A percentile compares a stretch with the other conserved stretches of the same genome.
phyloP scores from a whole-genome alignment of 2,113 vertebrate genomes.

The Cyprinus carpio region DNA sequence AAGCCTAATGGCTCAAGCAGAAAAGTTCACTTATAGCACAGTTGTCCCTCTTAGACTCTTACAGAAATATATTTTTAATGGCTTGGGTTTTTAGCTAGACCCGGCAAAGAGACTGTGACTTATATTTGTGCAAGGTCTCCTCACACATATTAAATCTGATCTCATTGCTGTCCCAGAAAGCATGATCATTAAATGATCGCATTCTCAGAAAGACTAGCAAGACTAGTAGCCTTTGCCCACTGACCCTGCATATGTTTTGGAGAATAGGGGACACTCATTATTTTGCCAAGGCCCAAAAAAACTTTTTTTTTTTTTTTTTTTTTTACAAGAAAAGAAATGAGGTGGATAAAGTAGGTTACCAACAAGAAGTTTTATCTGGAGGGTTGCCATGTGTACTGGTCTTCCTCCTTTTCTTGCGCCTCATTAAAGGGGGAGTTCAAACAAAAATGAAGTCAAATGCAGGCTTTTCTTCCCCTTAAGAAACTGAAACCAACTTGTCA shows the following conservation, averaged over 20 bases:
- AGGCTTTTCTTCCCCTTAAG: neutral
- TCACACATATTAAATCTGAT: neutral
- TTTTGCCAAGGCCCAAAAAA: too few species aligned
- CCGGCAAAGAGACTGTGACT: neutral
- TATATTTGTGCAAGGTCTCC: neutral
- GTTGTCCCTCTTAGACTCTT: constrained; percentile 12
- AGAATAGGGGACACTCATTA: neutral
- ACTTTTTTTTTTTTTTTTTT: too few species aligned
- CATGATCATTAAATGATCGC: constrained; percentile 5
- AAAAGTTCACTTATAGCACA: neutral
- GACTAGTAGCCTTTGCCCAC: neutral
- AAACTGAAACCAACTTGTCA: neutral
- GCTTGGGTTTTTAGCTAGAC: neutral
- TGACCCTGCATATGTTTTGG: neutral
- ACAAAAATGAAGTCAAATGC: neutral
- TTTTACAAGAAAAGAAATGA: neutral
- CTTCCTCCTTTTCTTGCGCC: neutral
- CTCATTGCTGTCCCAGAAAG: neutral
- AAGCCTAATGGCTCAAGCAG: constrained; percentile 16
- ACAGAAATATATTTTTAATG: constrained; percentile 29
- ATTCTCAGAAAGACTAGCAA: neutral
- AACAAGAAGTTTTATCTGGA: neutral
- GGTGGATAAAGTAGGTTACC: constrained; percentile 13
- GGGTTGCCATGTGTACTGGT: neutral
- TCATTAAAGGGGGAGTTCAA: neutral